These are phyloP conservation scores for Gryllus bimaculatus DNA, from an alignment of 1,140 invertebrate species.

Conservation along the genomic window DNA sequence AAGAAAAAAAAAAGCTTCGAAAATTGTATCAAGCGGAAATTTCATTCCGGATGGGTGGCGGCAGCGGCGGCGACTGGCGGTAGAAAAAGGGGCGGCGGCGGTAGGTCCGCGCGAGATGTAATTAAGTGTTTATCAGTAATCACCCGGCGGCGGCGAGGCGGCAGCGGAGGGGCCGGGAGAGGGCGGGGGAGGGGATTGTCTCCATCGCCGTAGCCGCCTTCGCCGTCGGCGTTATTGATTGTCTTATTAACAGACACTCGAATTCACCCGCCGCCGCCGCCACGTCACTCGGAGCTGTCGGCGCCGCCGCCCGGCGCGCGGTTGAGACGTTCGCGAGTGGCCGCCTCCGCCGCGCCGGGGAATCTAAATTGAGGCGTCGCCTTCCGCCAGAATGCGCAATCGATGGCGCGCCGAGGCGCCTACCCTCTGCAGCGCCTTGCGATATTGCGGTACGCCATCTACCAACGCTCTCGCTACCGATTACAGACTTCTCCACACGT, in stretches of 20 bases:
- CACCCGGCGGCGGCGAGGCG: too few species aligned
- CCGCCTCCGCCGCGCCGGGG: too few species aligned
- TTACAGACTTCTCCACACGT: too few species aligned
- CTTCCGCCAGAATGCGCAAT: not conserved
- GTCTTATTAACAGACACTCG: not conserved
- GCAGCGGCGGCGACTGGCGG: not conserved
- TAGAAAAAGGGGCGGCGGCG: not conserved
- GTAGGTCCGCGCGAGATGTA: not conserved
- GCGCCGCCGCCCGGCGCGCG: too few species aligned
- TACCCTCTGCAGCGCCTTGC: too few species aligned
- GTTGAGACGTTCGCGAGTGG: not conserved
- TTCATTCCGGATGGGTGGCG: not conserved
- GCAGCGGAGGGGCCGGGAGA: not conserved
- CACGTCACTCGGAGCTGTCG: not conserved
- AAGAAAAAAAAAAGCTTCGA: not conserved
- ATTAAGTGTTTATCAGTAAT: conserved; percentile 2
- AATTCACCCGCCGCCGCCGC: not conserved
- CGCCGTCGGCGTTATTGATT: not conserved
- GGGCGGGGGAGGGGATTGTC: not conserved
- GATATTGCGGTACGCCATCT: too few species aligned
- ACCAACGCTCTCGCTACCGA: too few species aligned
- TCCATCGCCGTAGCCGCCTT: not conserved
- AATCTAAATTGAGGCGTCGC: not conserved
- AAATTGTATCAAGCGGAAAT: conserved; percentile 5
- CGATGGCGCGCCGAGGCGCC: too few species aligned